These are phyloP conservation scores for Drosophila repleta DNA, from an alignment of 1,140 invertebrate genomes.

Conservation along the genomic window DNA sequence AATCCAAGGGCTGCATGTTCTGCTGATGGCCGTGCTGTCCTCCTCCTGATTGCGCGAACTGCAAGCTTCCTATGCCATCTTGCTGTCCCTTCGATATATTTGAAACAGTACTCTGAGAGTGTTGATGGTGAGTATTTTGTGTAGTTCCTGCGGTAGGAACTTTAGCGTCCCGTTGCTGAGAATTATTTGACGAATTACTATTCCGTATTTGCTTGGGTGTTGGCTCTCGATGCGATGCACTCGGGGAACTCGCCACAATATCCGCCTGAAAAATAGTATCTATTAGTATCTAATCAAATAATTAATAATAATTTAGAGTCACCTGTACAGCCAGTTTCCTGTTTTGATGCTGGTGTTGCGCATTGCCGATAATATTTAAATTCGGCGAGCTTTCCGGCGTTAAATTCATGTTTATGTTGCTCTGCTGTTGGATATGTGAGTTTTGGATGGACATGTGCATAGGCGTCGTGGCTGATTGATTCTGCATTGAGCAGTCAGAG, in stretches of 20 bases:
- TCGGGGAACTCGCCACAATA: slow-evolving; percentile 60
- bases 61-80: slow-evolving; percentile 68
- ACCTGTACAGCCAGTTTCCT: slow-evolving; percentile 77
- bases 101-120: slow-evolving; percentile 76
- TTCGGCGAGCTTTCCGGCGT: slow-evolving; percentile 60
- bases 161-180: slow-evolving; percentile 76
- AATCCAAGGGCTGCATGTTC: slow-evolving; percentile 84
- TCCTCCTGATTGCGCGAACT: slow-evolving; percentile 63
- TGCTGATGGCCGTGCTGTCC: slow-evolving; percentile 84
- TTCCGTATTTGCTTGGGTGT: slow-evolving; percentile 78
- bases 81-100: slow-evolving; percentile 72
- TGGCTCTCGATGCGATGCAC: slow-evolving; percentile 62
- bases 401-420: slow-evolving; percentile 71
- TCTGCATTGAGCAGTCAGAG: slow-evolving; percentile 87
- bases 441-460: slow-evolving; percentile 85
- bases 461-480: slow-evolving; percentile 86
- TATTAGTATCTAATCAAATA: not conserved
- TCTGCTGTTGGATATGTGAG: slow-evolving; percentile 78
- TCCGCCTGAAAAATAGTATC: slow-evolving; percentile 43
- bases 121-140: slow-evolving; percentile 83
- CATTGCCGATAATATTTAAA: slow-evolving; percentile 68
- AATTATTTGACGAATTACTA: slow-evolving; percentile 64
- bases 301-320: not conserved
- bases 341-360: slow-evolving; percentile 67
- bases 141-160: slow-evolving; percentile 54